phyloP scores from a whole-genome alignment of 2,113 vertebrate species.

The Pithys albifrons region DNA sequence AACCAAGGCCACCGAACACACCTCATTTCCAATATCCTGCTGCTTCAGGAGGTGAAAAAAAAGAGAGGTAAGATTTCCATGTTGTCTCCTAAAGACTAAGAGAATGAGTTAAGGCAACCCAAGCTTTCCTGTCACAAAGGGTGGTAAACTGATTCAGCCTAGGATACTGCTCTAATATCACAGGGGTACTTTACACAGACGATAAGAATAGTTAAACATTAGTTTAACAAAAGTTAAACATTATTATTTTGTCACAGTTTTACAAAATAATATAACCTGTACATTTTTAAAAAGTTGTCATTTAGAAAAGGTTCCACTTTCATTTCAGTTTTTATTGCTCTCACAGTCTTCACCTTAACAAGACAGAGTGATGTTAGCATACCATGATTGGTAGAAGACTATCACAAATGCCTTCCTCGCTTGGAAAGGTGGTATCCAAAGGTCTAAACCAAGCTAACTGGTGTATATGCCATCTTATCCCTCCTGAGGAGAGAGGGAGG shows the following conservation, averaged over 20 bases:
- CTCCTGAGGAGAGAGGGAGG: not conserved
- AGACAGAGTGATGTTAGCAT: not conserved
- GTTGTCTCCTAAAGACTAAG: not conserved
- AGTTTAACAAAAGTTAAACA: not conserved
- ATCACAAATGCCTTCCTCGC: not conserved
- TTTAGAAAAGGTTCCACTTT: not conserved
- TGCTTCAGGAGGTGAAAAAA: constrained; percentile 75
- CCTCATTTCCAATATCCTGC: constrained; percentile 77
- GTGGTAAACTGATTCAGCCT: not conserved
- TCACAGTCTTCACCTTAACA: not conserved
- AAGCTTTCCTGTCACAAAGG: not conserved
- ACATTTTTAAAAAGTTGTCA: not conserved
- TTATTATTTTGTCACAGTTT: not conserved
- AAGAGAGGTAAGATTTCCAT: constrained; percentile 68
- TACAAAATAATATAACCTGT: not conserved
- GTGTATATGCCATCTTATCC: not conserved
- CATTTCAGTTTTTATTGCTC: not conserved
- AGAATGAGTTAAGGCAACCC: not conserved
- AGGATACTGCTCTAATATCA: not conserved
- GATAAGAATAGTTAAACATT: not conserved
- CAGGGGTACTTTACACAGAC: not conserved
- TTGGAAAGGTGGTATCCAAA: not conserved
- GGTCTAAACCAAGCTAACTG: not conserved
- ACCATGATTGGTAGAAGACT: not conserved
- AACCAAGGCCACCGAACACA: constrained; percentile 74